A percentile compares a stretch with the other conserved stretches of the same genome.
These are phyloP conservation scores for Aptenodytes patagonicus DNA, from an alignment of 2,113 vertebrate genomes.

Conservation along the genomic window DNA sequence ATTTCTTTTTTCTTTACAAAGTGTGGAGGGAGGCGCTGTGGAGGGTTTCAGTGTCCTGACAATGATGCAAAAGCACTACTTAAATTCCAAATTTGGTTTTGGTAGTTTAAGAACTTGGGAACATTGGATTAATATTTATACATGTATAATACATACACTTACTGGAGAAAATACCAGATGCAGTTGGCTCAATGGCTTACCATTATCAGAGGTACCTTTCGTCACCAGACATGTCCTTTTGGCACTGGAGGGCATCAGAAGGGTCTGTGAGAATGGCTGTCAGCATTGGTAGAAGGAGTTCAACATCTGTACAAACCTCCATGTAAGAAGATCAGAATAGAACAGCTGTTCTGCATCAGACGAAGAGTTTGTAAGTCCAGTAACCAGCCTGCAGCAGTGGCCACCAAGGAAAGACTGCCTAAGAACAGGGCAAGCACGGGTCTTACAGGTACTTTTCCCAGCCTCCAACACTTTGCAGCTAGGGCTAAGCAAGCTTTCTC, in stretches of 20 bases:
- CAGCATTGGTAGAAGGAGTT: neutral
- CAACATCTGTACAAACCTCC: accelerated
- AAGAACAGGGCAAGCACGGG: neutral
- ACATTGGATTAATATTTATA: neutral
- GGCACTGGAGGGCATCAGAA: neutral
- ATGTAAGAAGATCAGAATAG: neutral
- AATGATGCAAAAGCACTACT: neutral
- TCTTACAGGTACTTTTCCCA: neutral
- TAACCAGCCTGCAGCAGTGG: neutral
- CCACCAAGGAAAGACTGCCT: neutral
- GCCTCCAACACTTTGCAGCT: neutral
- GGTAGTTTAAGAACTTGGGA: neutral
- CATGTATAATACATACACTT: neutral
- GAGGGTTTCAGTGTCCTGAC: neutral
- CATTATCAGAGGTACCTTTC: neutral
- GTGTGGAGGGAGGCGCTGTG: neutral
- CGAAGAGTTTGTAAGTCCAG: neutral
- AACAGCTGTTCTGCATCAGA: neutral
- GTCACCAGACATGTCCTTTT: neutral
- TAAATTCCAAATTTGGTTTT: neutral
- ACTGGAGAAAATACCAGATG: neutral
- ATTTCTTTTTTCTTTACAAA: neutral
- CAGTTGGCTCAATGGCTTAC: neutral
- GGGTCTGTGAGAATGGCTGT: neutral
- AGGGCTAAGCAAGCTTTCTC: neutral